Evolutionary conservation across 2,113 vertebrate genomes (phyloP).

Genomic region (Sinocyclocheilus maitianheensis): DNA sequence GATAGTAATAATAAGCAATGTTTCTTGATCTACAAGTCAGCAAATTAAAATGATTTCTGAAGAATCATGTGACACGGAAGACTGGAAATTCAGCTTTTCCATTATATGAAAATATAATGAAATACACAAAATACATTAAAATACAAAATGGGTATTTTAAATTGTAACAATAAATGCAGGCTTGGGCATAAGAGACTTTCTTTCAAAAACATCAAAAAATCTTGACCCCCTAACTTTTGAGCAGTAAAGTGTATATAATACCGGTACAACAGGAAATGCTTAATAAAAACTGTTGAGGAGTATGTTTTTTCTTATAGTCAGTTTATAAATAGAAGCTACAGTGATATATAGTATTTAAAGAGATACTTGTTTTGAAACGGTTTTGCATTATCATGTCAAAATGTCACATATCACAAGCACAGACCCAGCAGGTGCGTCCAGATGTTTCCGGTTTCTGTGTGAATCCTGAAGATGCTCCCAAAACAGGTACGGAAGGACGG

Average conservation of each 20-base stretch:
- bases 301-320: background rate
- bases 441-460: constrained; percentile 70
- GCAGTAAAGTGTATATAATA: background rate
- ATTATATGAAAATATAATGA: background rate
- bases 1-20: too few relatives aligned
- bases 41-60: background rate
- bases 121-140: background rate
- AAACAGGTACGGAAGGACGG: constrained; percentile 67
- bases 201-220: background rate
- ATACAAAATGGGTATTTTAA: background rate
- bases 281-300: background rate
- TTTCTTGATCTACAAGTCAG: background rate
- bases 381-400: background rate
- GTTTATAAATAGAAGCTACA: background rate
- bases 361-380: background rate
- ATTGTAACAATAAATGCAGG: background rate
- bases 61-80: background rate
- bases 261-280: background rate
- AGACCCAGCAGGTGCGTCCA: constrained; percentile 64
- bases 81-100: background rate
- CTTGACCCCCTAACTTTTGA: background rate
- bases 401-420: background rate
- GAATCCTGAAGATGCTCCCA: constrained; percentile 68
- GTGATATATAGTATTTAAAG: background rate
- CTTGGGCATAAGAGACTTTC: background rate